Base-by-base conservation (phyloP, 2,113 vertebrate genomes). In the Neotragus pygmaeus region DNA sequence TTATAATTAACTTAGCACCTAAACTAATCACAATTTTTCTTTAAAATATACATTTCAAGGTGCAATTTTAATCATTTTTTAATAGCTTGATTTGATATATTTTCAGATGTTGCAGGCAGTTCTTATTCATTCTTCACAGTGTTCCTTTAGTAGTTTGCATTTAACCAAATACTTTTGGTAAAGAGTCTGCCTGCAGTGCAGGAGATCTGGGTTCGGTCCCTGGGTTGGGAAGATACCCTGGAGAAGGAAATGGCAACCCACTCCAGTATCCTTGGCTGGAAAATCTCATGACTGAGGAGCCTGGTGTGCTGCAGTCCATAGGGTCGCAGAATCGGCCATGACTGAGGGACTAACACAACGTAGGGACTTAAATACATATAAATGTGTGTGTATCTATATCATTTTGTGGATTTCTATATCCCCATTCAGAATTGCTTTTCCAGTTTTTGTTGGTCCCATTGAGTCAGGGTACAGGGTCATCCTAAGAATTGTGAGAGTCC, bases 131-230 rank as follows among this genome's bases (percentile, higher is more conserved):
- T 47, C 1, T 45, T 81, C 27, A 36, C 21, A 33, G 84, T 95
- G 49, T 25, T 91, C 7, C 88, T 78, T 86, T 45, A 21, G 4
- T 60, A 51, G 8, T 60, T 92, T 9, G 33, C 8, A 28, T 70
- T 73, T 85, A 62, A 84, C 21, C 5, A 36, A 57, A 21, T 90
- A 6, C 25, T 75, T 70, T 39, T 23, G 21, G 66, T 70, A 70
- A 70, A 70, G n/a, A 70, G 36, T 70, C n/a, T 39, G 66, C 66
- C 66, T 70, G 10, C n/a, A 23, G 19, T 39, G n/a, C 66, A 23
- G n/a, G n/a, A 70, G 19, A 70, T 10, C n/a, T 0, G 10, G 9
- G 21, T 70, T 12, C 0, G 2, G 39, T 70, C 19, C n/a, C 66
- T 39, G 21, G 19, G 5, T 70, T 0, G 0, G 66, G n/a, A 70